Base-by-base conservation (phyloP, 2,113 vertebrate genomes). In the Barnardius zonarius region DNA sequence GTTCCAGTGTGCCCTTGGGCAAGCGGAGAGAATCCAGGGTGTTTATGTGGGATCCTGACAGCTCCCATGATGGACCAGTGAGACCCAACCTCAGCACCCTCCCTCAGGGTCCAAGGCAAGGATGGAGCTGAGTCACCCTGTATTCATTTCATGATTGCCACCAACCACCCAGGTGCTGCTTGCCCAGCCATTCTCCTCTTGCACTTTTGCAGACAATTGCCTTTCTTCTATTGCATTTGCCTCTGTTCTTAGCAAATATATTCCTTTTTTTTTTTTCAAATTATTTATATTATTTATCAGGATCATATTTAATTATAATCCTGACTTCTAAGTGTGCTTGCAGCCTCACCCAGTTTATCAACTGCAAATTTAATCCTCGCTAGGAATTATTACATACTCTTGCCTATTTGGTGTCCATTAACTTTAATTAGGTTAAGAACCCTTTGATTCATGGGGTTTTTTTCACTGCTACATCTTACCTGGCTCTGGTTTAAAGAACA, bases 11-110 rank as follows among this genome's bases (percentile, higher is more conserved):
- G 2, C 63, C 41, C 22, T 25, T 22, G 46, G 33, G 33, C 41
- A 82, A 68, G 30, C 0, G 0, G 41, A 44, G 24, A 72, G 54
- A 67, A 63, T n/a, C 18, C 3, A 1, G 30, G 28, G 35, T 17
- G 33, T 12, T 61, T 89, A 49, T 44, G 20, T 27, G 37, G 35
- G 20, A 92, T 3, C 19, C 28, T 54, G 44, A 43, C 44, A 63
- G 35, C 11, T 51, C 41, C 54, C 2, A 0, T 49, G 51, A 49
- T 1, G 7, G 51, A 72, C 23, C 18, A 54, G 27, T 37, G 31
- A 24, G 57, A 81, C 41, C 17, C 3, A 2, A 35, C 28, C 31
- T 52, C 33, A 22, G 43, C 3, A 1, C 10, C 7, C 8, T 78
- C 37, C 39, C 4, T 3, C 5, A 3, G 27, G 28, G 27, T 5